Conservation (phyloP, 2,888 invertebrate species). For the Seira musarum region DNA sequence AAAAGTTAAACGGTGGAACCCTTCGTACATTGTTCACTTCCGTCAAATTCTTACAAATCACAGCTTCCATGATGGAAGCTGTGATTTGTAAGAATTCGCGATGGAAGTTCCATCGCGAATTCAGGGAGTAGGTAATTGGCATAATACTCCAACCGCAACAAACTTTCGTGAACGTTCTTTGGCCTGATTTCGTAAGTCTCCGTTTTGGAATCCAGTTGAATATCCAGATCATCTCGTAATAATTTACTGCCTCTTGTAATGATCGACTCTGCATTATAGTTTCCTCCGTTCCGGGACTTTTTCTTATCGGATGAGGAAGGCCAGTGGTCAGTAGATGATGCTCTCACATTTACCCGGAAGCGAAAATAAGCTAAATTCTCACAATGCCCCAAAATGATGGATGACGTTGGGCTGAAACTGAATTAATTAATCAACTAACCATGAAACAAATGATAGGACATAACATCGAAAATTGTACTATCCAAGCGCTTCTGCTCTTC, state of each 20-base stretch:
- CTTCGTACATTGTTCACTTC: neutral
- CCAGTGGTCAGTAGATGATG: slow-evolving; percentile 55
- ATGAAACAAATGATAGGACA: slow-evolving; percentile 47
- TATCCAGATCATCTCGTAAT: slow-evolving; percentile 24
- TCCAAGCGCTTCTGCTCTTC: no score
- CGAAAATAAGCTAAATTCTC: no score
- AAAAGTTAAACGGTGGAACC: neutral
- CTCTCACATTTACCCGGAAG: slow-evolving; percentile 42
- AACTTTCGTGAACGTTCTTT: neutral
- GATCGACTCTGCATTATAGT: slow-evolving; percentile 35
- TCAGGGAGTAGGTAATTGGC: slow-evolving; percentile 51
- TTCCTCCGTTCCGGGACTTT: slow-evolving; percentile 49
- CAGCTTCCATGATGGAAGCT: no score
- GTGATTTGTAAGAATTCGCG: no score
- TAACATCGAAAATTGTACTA: slow-evolving; percentile 44
- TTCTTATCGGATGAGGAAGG: slow-evolving; percentile 55
- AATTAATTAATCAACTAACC: slow-evolving; percentile 35
- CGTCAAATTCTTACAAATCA: slow-evolving; percentile 50
- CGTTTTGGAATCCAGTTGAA: neutral
- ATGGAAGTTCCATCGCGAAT: slow-evolving; percentile 50
- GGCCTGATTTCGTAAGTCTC: slow-evolving; percentile 18
- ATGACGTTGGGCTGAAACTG: no score
- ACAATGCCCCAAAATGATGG: no score
- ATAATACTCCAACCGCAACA: slow-evolving; percentile 52
- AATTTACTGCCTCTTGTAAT: no score